Evolutionary conservation across 2,113 vertebrate species (phyloP).

Genomic region (Podilymbus podiceps): DNA sequence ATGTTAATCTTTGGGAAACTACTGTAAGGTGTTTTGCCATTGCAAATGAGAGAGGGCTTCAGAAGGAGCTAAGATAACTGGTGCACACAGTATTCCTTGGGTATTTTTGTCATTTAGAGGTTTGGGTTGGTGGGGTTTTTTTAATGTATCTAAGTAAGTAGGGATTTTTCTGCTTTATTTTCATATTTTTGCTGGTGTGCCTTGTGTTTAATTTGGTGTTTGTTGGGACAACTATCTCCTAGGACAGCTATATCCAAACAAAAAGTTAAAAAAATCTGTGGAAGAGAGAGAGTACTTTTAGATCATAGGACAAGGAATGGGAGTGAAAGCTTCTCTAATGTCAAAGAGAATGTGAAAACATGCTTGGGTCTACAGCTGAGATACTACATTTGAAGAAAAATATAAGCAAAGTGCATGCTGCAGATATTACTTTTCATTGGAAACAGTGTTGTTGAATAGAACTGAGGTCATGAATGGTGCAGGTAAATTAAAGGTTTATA

Average conservation of each 20-base stretch:
- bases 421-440: neutral
- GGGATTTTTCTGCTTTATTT: neutral
- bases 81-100: neutral
- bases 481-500: neutral
- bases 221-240: neutral
- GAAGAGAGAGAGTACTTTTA: neutral
- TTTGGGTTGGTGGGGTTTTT: neutral
- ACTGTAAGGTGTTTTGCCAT: neutral
- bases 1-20: neutral
- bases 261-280: neutral
- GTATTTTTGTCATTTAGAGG: neutral
- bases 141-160: neutral
- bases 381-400: neutral
- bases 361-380: neutral
- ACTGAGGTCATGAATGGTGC: neutral
- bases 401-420: neutral
- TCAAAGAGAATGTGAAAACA: neutral
- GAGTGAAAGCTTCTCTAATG: neutral
- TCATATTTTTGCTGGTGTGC: neutral
- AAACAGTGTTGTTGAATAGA: neutral
- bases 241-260: neutral
- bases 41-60: neutral
- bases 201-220: neutral
- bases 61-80: neutral
- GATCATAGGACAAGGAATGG: neutral